phyloP scores from a whole-genome alignment of 2,113 vertebrate genomes.

The Amblyornis subalaris region DNA sequence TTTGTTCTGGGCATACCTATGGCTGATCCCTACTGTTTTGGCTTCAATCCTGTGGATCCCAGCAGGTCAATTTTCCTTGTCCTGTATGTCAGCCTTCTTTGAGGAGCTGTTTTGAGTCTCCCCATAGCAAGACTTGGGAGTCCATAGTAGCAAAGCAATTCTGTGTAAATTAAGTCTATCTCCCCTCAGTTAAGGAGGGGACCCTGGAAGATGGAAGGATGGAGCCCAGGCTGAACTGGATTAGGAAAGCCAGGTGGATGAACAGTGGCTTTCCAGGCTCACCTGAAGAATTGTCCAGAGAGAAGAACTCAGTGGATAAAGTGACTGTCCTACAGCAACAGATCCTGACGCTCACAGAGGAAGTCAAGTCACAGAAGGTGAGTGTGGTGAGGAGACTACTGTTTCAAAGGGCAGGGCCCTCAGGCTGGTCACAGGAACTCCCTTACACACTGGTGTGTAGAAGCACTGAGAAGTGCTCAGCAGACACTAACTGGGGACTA shows the following conservation, averaged over 20 bases:
- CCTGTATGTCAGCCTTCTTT: background rate
- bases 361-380: slow-evolving; percentile 92
- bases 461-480: background rate
- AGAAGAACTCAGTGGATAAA: slow-evolving; percentile 62
- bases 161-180: background rate
- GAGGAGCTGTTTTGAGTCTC: background rate
- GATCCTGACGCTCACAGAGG: slow-evolving; percentile 76
- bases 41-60: background rate
- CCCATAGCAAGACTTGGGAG: background rate
- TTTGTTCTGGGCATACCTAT: background rate
- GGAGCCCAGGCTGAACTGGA: slow-evolving; percentile 26
- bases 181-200: slow-evolving; percentile 23
- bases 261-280: slow-evolving; percentile 65
- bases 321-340: slow-evolving; percentile 77
- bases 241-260: slow-evolving; percentile 65
- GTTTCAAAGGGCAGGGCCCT: background rate
- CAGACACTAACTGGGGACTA: background rate
- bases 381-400: background rate
- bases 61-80: background rate
- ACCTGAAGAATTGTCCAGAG: slow-evolving; percentile 44
- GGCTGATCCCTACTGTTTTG: background rate
- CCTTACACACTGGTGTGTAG: background rate
- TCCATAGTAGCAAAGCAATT: background rate
- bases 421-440: background rate
- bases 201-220: slow-evolving; percentile 15